A percentile compares a stretch with the other conserved stretches of the same genome.
These are phyloP conservation scores for Choloepus didactylus DNA, from an alignment of 2,797 vertebrate genomes.

Conservation along the genomic window DNA sequence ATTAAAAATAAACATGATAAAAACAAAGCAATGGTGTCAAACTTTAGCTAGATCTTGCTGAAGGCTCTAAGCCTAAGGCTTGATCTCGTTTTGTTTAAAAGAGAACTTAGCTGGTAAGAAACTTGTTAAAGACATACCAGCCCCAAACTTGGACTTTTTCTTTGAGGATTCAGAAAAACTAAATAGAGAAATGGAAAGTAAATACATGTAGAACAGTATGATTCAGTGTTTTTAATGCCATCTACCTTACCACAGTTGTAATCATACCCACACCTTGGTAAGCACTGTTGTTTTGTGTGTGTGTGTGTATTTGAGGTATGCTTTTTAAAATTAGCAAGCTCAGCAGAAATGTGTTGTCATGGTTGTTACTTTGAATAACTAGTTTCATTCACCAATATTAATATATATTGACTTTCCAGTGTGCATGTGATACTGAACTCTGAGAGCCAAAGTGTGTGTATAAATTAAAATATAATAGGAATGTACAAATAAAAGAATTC, in stretches of 20 bases:
- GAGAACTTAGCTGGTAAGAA: neutral
- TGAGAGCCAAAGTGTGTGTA: neutral
- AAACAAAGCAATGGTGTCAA: neutral
- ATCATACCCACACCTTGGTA: neutral
- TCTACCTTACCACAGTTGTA: neutral
- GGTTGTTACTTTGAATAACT: neutral
- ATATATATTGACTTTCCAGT: neutral
- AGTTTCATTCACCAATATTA: constrained; percentile 51
- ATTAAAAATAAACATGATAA: neutral
- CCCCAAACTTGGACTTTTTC: neutral
- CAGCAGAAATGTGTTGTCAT: neutral
- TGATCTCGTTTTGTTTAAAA: neutral
- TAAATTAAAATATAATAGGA: constrained; percentile 19
- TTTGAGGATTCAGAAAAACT: neutral
- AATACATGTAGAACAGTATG: neutral
- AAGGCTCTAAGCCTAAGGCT: neutral
- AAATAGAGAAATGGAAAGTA: neutral
- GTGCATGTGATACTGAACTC: neutral
- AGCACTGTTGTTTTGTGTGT: neutral
- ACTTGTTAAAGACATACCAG: neutral
- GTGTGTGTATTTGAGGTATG: neutral
- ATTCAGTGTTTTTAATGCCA: neutral
- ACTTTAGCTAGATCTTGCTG: neutral
- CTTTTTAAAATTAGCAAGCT: neutral
- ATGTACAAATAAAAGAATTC: constrained; percentile 1